Conservation (phyloP, 2,113 vertebrate genomes). For the Charina bottae region DNA sequence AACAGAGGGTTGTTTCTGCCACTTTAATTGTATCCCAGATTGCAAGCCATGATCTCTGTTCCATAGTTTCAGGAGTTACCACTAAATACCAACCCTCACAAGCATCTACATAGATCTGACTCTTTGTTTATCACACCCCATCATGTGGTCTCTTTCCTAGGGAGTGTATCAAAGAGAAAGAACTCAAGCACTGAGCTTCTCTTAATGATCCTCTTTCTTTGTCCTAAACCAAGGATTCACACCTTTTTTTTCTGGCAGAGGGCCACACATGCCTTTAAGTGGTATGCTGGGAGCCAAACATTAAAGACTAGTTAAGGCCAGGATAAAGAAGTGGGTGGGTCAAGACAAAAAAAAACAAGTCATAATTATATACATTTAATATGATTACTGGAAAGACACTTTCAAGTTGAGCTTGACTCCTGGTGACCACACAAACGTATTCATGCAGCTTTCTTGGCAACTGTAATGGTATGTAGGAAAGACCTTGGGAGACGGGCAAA, state of each 20-base stretch:
- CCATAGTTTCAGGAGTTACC: neutral
- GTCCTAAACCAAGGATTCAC: neutral
- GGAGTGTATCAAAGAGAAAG: neutral
- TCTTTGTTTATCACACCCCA: neutral
- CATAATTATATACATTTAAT: no score
- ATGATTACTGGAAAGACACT: no score
- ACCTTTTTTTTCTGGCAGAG: neutral
- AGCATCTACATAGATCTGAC: neutral
- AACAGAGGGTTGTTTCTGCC: neutral
- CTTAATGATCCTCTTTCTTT: neutral
- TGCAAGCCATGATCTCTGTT: neutral
- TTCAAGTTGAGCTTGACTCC: no score
- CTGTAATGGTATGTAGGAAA: no score
- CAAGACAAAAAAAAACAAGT: no score
- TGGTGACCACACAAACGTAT: no score
- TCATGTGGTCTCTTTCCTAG: neutral
- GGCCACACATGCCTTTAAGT: no score
- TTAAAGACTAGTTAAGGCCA: no score
- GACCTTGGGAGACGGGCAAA: no score
- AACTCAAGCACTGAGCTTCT: neutral
- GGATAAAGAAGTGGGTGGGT: no score
- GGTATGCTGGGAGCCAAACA: neutral
- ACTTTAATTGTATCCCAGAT: neutral
- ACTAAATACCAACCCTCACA: neutral
- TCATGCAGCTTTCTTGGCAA: no score